Base-by-base conservation (phyloP, 2,113 vertebrate species). In the Onychostoma macrolepis region DNA sequence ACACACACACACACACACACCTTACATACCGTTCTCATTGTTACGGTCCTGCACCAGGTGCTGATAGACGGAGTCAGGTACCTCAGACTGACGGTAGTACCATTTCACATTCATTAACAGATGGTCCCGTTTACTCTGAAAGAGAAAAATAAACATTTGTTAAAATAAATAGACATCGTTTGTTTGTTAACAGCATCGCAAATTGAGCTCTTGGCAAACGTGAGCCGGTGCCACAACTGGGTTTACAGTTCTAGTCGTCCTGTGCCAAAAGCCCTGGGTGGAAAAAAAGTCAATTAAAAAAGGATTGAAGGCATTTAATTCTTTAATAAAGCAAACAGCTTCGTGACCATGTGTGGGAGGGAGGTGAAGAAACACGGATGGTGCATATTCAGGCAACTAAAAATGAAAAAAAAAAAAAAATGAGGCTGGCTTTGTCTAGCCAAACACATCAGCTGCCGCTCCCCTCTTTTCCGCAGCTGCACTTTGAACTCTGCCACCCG, bases 21-120 rank as follows among this genome's bases (percentile, higher is more conserved):
- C n/a, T n/a, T n/a, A 26, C 94, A 95, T 93, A 99, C 98, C 98
- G 17, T 99, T 99, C 92, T 99, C 98, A 76, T 99, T 99, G 95
- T 99, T 98, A 89, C 98, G 97, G 93, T 99, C 98, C 95, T 99
- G 98, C 91, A 99, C 98, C 96, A 99, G 96, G 95, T 99, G 98
- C 95, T 99, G 98, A 94, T 99, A 99, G 89, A 99, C 98, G 1
- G 98, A 99, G 94, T 99, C 98, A 1, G 98, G 98, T 88, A 99
- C 98, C 95, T 99, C 98, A 88, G 98, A 99, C 90, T 99, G 98
- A 93, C 98, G 98, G 94, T 99, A 99, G 96, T 99, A 99, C 98
- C 98, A 99, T 94, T 99, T 99, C 91, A 99, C 98, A 91, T 98
- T 99, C 98, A 99, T 99, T 91, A 99, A 95, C 92, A 99, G 97